These are phyloP conservation scores for Camelus dromedarius DNA, from an alignment of 2,113 vertebrate genomes.

Conservation along the genomic window DNA sequence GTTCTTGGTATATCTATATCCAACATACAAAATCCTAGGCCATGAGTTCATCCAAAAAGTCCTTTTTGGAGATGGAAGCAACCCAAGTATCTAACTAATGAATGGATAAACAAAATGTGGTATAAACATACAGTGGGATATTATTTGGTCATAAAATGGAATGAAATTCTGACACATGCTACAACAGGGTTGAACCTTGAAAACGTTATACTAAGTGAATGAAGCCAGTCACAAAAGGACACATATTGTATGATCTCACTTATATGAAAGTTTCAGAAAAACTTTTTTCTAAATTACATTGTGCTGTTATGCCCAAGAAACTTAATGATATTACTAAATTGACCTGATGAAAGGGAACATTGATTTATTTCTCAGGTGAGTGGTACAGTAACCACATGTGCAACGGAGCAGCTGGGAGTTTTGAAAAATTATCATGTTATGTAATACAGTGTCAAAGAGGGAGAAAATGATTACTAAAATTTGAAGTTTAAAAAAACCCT, in stretches of 20 bases:
- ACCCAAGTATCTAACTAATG: background rate
- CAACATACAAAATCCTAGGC: background rate
- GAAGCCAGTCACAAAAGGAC: background rate
- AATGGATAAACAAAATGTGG: background rate
- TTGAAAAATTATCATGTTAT: slow-evolving; percentile 56
- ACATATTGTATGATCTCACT: background rate
- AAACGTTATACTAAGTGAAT: background rate
- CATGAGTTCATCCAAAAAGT: background rate
- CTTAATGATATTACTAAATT: background rate
- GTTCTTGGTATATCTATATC: background rate
- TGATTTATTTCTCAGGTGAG: background rate
- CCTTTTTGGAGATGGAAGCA: background rate
- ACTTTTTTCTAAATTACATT: background rate
- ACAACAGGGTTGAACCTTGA: background rate
- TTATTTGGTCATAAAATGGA: background rate
- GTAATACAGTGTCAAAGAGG: background rate
- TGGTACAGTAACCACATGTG: background rate
- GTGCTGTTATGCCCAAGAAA: background rate
- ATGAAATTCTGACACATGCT: background rate
- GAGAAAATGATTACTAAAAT: slow-evolving; percentile 52
- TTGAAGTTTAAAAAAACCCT: background rate
- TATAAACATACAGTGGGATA: background rate
- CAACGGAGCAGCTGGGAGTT: background rate
- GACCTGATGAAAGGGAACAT: background rate
- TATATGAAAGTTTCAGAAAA: background rate